Evolutionary conservation across 2,113 vertebrate species (phyloP).

Genomic region (Hiodon alosoides): DNA sequence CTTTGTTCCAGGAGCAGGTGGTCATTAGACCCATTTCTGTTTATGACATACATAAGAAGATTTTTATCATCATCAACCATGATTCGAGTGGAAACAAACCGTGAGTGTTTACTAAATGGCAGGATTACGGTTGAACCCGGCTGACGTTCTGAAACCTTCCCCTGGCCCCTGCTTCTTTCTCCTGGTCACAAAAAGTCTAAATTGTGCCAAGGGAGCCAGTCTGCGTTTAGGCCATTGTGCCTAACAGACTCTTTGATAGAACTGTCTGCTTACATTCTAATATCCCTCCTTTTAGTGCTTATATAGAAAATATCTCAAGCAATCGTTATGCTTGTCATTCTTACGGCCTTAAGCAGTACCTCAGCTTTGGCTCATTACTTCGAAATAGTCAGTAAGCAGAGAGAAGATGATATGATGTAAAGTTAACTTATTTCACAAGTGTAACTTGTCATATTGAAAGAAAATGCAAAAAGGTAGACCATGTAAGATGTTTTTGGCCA

Average conservation of each 20-base stretch:
- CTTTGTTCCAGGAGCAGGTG: too few species aligned
- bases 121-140: neutral
- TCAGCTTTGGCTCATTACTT: neutral
- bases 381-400: neutral
- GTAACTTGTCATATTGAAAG: too few species aligned
- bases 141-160: neutral
- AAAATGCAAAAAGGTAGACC: too few species aligned
- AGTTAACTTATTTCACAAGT: neutral
- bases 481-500: too few species aligned
- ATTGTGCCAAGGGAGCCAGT: neutral
- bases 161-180: conserved; percentile 19
- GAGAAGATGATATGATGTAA: neutral
- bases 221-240: neutral
- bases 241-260: conserved; percentile 8
- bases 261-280: neutral
- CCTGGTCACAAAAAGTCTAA: conserved; percentile 3
- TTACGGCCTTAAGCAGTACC: neutral
- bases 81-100: neutral
- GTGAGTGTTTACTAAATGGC: neutral
- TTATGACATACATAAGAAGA: neutral
- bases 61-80: neutral
- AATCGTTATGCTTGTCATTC: neutral
- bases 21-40: too few species aligned
- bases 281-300: neutral
- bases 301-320: neutral